Percentiles rank a stretch among this genome's conserved stretches.
These are phyloP conservation scores for Alligator mississippiensis DNA, from an alignment of 2,113 vertebrate genomes.

Conservation along the genomic window DNA sequence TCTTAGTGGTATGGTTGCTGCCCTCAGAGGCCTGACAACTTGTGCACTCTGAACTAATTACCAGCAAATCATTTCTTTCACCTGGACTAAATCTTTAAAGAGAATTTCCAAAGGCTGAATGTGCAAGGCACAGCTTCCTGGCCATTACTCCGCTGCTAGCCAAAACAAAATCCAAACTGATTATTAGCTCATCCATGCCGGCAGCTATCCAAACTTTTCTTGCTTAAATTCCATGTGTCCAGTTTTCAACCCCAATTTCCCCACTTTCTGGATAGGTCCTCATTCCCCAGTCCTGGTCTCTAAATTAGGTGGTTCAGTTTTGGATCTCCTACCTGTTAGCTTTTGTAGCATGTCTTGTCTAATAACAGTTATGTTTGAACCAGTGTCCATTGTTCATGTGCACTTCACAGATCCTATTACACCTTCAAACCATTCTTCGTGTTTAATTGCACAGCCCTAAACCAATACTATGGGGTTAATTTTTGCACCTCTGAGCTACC, in stretches of 20 bases:
- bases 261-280: slow-evolving; percentile 32
- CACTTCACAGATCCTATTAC: slow-evolving; percentile 25
- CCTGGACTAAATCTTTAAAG: slow-evolving; percentile 14
- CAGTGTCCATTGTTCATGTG: slow-evolving; percentile 42
- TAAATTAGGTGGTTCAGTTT: slow-evolving; percentile 61
- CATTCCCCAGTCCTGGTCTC: slow-evolving; percentile 34
- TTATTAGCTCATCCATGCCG: slow-evolving; percentile 69
- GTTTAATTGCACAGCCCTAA: neutral
- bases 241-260: slow-evolving; percentile 54
- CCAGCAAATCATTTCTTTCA: slow-evolving; percentile 17
- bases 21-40: no score
- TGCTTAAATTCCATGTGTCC: slow-evolving; percentile 64
- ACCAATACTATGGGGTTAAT: neutral
- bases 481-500: neutral
- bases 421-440: slow-evolving; percentile 1
- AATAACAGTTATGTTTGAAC: slow-evolving; percentile 38
- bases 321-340: slow-evolving; percentile 27
- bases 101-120: slow-evolving; percentile 21
- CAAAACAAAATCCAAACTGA: slow-evolving; percentile 62
- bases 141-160: slow-evolving; percentile 26
- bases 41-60: neutral
- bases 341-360: slow-evolving; percentile 57
- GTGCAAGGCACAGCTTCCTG: slow-evolving; percentile 46
- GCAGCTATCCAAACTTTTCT: slow-evolving; percentile 48
- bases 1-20: neutral